Evolutionary conservation across 2,113 vertebrate genomes (phyloP), one percentile per base, ranked within the genome.

Genomic region (Nannospalax galili): DNA sequence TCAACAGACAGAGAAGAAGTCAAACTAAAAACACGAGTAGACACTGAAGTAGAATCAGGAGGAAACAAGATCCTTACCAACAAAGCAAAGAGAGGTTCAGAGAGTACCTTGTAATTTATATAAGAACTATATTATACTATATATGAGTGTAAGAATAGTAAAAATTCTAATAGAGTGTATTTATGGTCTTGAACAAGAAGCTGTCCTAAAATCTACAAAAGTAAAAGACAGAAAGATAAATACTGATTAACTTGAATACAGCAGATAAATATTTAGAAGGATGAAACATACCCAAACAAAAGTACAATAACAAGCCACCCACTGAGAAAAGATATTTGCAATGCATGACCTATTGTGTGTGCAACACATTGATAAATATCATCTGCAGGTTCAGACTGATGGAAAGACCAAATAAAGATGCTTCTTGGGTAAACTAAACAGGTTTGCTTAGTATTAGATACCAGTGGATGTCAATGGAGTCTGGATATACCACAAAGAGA

Each of bases 201-300:
- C 20, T 90, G 65, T 48, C 56, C 56, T 92, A 92, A 89, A 92
- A 81, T 4, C 26, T 64, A 58, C 30, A 88, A 58, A 92, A 91
- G 35, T 90, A 75, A 92, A 80, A 94, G n/a, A 11, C n/a, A 93
- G 75, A 90, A 80, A 94, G n/a, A 11, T n/a, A 93, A 90, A 84
- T 67, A 69, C 35, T n/a, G 12, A 88, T 85, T 5, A 67, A 40
- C 6, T 64, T 79, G 48, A 82, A 73, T 69, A n/a, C 2, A 70
- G 45, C 42, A 87, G 77, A 17, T 85, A 79, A 93, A 93, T 40
- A 77, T 90, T 92, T 26, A 62, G 45, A 84, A 81, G 30, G 11
- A 84, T 72, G 12, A 94, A 91, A 52, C 6, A 52, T 89, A 89
- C 17, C 62, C 75, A 52, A 72, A 35, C 26, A 75, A 86, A 96